phyloP scores from a whole-genome alignment of 1,140 invertebrate genomes.

The Drosophila bocki region DNA sequence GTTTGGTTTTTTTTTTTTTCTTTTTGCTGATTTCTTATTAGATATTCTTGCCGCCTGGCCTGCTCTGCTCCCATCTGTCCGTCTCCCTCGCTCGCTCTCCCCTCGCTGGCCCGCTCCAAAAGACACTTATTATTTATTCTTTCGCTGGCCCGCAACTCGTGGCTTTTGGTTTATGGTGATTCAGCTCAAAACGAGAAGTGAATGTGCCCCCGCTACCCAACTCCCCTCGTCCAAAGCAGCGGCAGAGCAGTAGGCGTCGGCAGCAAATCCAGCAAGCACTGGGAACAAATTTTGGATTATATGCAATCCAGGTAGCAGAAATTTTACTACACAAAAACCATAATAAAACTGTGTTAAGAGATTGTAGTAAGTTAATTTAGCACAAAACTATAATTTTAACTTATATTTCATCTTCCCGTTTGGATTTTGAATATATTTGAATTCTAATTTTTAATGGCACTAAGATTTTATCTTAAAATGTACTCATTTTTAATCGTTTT shows the following conservation, averaged over 20 bases:
- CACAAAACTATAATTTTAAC: no score
- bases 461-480: not conserved
- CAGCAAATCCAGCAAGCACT: slow-evolving; percentile 14
- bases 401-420: no score
- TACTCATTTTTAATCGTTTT: not conserved
- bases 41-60: slow-evolving; percentile 50
- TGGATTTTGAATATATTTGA: no score
- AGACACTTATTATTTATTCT: slow-evolving; percentile 66
- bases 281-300: not conserved
- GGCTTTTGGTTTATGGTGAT: slow-evolving; percentile 58
- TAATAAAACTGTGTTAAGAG: not conserved
- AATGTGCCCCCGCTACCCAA: slow-evolving; percentile 45
- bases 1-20: not conserved
- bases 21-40: slow-evolving; percentile 74
- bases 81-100: slow-evolving; percentile 21
- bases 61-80: slow-evolving; percentile 23
- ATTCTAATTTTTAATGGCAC: no score
- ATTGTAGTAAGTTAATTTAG: no score
- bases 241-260: slow-evolving; percentile 40
- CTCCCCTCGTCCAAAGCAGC: not conserved
- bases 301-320: not conserved
- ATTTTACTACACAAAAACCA: no score
- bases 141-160: slow-evolving; percentile 52
- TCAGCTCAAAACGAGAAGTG: slow-evolving; percentile 69
- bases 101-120: slow-evolving; percentile 24